phyloP scores from a whole-genome alignment of 2,113 vertebrate genomes.

The Riparia riparia region DNA sequence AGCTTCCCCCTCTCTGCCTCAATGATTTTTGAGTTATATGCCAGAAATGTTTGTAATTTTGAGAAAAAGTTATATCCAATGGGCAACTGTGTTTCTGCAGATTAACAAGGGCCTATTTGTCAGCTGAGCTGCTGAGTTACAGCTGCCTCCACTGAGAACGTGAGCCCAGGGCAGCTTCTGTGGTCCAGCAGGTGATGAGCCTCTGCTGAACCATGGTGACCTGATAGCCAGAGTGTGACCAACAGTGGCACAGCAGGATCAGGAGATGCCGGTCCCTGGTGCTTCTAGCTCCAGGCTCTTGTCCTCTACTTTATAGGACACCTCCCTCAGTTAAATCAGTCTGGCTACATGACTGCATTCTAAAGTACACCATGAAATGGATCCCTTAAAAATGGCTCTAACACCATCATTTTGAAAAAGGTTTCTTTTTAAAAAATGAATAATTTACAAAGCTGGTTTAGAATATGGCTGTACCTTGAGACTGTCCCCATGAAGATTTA shows the following conservation, averaged over 20 bases:
- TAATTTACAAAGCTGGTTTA: not conserved
- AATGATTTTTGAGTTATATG: not conserved
- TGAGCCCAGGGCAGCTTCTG: not conserved
- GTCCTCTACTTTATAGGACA: not conserved
- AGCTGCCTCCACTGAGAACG: fast-evolving
- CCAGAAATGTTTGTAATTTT: constrained; percentile 2
- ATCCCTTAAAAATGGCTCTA: fast-evolving
- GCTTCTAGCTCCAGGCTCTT: not conserved
- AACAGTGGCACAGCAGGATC: not conserved
- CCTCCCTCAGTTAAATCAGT: not conserved
- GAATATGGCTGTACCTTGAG: not conserved
- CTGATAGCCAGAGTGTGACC: fast-evolving
- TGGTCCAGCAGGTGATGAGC: not conserved
- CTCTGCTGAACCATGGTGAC: not conserved
- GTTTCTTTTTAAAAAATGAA: not conserved
- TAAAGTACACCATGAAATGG: not conserved
- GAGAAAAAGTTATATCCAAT: not conserved
- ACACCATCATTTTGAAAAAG: not conserved
- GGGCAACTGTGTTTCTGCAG: not conserved
- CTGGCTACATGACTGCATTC: not conserved
- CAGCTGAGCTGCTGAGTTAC: not conserved
- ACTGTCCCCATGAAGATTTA: not conserved
- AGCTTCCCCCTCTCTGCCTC: not conserved
- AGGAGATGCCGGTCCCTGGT: not conserved
- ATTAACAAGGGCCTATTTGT: not conserved